Base-by-base conservation (phyloP, 1,140 invertebrate genomes). In the Bombus difficillimus region DNA sequence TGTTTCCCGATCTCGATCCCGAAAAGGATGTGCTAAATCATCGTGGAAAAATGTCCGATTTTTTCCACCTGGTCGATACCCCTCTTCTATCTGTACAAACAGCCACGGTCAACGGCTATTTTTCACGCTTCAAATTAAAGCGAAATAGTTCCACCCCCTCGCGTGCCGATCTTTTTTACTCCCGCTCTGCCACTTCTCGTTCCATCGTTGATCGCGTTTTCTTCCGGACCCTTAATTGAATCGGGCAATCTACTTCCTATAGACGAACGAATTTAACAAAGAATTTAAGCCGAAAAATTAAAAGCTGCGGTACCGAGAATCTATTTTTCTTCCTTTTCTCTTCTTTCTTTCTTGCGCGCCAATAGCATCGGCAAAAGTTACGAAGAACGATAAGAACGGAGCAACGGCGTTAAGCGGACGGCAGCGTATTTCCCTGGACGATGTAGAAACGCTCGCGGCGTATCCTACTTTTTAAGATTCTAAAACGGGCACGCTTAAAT, bases 1-100 rank as follows among this genome's bases (percentile, higher is more conserved):
- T 85, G 83, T 72, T 80, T 85, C 69, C 83, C 83, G 83, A 85
- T 85, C 83, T 72, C 76, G 83, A 80, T 59, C 76, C 77, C 57
- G 53, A 80, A 80, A 84, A 80, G 83, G 83, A 85, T 72, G 77
- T 47, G 18, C 76, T 85, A 85, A 85, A 85, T 85, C 83, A 85
- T 80, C 83, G 57, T 39, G 12, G 68, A 64, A 64, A 85, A 85
- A 80, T 53, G 77, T 85, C 77, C 68, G 77, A 85, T 85, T 85
- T 85, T 83, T 85, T 62, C 75, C 76, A 66, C 83, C 32, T n/a
- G 59, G 43, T 25, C 81, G 22, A 43, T 47, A 39, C 22, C 28
- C 5, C 18, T 10, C n/a, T 4, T 43, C 66, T 10, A 32, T 25
- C 43, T 12, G 64, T 47, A 22, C 75, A 47, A 79, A 72, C 82